These are phyloP conservation scores for Amphiduros pacificus DNA, from an alignment of 2,888 invertebrate genomes.

Conservation along the genomic window DNA sequence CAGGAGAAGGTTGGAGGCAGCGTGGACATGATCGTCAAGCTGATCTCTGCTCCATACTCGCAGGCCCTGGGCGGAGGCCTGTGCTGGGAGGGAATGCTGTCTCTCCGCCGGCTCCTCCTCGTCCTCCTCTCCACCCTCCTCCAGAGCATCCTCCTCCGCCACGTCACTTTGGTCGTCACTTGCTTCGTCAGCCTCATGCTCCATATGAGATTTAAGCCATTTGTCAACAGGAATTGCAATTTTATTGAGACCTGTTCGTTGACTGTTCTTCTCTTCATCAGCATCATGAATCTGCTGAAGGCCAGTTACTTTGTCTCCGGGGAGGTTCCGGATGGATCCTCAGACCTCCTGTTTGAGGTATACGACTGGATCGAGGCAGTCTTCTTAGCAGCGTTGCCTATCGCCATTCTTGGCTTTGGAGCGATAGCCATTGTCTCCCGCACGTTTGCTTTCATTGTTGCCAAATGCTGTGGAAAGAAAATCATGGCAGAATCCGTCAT, in stretches of 20 bases:
- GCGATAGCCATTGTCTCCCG: too few relatives aligned
- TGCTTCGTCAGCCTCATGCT: slow-evolving; percentile 10
- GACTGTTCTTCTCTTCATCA: neutral
- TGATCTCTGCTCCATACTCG: slow-evolving; percentile 17
- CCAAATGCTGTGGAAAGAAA: too few relatives aligned
- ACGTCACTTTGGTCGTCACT: neutral
- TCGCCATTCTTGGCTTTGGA: neutral
- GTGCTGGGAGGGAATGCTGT: slow-evolving; percentile 28
- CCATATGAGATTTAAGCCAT: slow-evolving; percentile 18
- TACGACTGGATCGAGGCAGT: slow-evolving; percentile 27
- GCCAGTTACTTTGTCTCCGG: slow-evolving; percentile 8
- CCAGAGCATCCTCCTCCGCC: neutral
- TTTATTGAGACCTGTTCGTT: slow-evolving; percentile 3
- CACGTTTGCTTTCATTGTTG: too few relatives aligned
- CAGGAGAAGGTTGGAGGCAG: neutral
- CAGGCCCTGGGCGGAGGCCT: slow-evolving; percentile 15
- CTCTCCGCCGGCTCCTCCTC: slow-evolving; percentile 18
- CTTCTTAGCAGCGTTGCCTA: slow-evolving; percentile 14
- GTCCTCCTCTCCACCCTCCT: slow-evolving; percentile 10
- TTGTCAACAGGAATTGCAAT: slow-evolving; percentile 17
- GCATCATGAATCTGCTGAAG: slow-evolving; percentile 15
- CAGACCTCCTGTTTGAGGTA: slow-evolving; percentile 12
- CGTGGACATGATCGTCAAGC: slow-evolving; percentile 10
- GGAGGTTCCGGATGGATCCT: slow-evolving; percentile 8
- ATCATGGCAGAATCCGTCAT: too few relatives aligned